Percentiles rank a stretch among this genome's conserved stretches.
These are phyloP conservation scores for Tromatobia lineatoria DNA, from an alignment of 2,888 invertebrate species.

Conservation along the genomic window DNA sequence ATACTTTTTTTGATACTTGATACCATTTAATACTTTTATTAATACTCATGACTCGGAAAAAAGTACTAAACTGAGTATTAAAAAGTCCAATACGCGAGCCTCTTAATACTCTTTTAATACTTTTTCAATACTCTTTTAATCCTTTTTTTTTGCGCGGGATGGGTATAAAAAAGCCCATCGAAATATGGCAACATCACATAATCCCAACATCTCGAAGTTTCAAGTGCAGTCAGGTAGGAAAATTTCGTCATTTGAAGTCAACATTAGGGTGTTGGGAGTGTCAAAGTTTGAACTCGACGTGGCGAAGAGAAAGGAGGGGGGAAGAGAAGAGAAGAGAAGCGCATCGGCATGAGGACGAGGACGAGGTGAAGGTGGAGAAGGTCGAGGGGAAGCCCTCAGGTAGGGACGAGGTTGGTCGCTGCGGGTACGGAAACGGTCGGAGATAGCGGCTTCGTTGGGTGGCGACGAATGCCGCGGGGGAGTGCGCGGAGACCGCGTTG, in stretches of 20 bases:
- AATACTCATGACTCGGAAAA: no score
- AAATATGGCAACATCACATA: not conserved
- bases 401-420: conserved; percentile 74
- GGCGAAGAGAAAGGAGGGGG: conserved; percentile 46
- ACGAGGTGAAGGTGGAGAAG: conserved; percentile 46
- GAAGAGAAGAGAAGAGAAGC: conserved; percentile 51
- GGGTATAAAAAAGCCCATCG: not conserved
- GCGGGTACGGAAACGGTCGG: conserved; percentile 81
- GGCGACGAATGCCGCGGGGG: conserved; percentile 51
- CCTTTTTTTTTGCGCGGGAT: no score
- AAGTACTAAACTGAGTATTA: no score
- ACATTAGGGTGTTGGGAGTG: conserved; percentile 14
- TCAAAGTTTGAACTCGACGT: conserved; percentile 43
- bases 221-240: not conserved
- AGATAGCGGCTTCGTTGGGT: conserved; percentile 76
- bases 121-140: no score
- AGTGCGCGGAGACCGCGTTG: conserved; percentile 59
- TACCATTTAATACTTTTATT: no score
- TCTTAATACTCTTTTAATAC: no score
- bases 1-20: no score
- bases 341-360: conserved; percentile 41
- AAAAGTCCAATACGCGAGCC: no score
- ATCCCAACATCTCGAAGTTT: not conserved
- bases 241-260: conserved; percentile 26
- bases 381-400: conserved; percentile 66